Base-by-base conservation (phyloP, 2,797 vertebrate genomes). In the Pogoniulus pusillus region DNA sequence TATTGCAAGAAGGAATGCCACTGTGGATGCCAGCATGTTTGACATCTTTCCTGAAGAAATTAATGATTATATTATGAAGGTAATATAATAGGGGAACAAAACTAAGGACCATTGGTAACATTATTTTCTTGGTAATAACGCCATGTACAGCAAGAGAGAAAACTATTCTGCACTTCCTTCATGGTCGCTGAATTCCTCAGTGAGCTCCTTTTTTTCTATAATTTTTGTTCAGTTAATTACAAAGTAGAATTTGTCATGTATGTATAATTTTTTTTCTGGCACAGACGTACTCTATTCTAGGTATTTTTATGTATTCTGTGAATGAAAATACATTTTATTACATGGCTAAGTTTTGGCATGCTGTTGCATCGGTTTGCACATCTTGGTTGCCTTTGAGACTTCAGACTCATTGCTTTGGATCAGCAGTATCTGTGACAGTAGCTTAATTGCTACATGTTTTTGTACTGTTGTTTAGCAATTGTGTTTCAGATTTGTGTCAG, bases 371-470 rank as follows among this genome's bases (percentile, higher is more conserved):
- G 19, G 62, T 6, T 55, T 85, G 32, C 49, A 12, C 19, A 23
- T 29, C 54, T 49, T 35, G 16, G 34, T 66, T 93, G 87, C 75
- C 34, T 77, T 72, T 85, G 82, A 85, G 81, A 69, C 26, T 41
- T 54, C 59, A 85, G 78, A 66, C 60, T 73, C 96, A 9, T 75
- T 88, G 96, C 88, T 95, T 89, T 0, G 2, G 78, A 70, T 90
- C 91, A 85, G 72, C 93, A 89, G 41, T 87, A 78, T 91, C 82
- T 94, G 7, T 96, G 97, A 96, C 97, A 97, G 95, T 41, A 91
- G 35, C 65, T 96, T 97, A 97, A 97, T 97, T 97, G 96, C 94
- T 97, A 96, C 96, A 97, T 9, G 73, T 41, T 49, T 96, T 96
- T 95, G 49, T 89, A 45, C 86, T 93, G 76, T 88, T 96, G 92